phyloP scores from a whole-genome alignment of 1,140 invertebrate genomes.

The Watersipora subatra region DNA sequence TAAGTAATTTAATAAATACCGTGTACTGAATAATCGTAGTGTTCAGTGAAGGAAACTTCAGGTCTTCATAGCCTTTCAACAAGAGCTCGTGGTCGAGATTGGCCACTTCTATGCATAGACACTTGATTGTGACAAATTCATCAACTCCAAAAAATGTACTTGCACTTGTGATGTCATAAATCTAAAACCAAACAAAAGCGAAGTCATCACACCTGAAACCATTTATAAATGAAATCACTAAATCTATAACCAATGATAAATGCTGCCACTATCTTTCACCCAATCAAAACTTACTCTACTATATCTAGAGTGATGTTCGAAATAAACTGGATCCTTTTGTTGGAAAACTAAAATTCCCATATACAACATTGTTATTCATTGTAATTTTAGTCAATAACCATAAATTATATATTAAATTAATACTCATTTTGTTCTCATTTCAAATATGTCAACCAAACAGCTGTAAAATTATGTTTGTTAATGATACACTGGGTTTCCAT shows the following conservation, averaged over 20 bases:
- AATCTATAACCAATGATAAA: background rate
- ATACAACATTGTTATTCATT: no score
- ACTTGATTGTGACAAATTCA: slow-evolving; percentile 25
- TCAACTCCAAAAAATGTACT: slow-evolving; percentile 26
- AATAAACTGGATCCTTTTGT: no score
- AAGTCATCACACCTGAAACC: no score
- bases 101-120: slow-evolving; percentile 17
- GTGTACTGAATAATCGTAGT: slow-evolving; percentile 16
- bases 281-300: background rate
- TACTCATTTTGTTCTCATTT: no score
- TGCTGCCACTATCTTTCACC: background rate
- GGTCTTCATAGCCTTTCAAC: slow-evolving; percentile 12
- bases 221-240: background rate
- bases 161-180: slow-evolving; percentile 27
- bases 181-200: slow-evolving; percentile 13
- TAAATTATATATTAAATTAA: no score
- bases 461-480: no score
- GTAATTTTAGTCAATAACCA: no score
- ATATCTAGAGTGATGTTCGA: no score
- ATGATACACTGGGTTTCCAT: no score
- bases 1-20: slow-evolving; percentile 11
- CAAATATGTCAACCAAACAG: no score
- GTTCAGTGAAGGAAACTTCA: slow-evolving; percentile 15
- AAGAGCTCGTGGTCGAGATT: slow-evolving; percentile 14
- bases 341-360: no score